Conservation (phyloP, 1,140 invertebrate genomes). For the Heliconius congener region DNA sequence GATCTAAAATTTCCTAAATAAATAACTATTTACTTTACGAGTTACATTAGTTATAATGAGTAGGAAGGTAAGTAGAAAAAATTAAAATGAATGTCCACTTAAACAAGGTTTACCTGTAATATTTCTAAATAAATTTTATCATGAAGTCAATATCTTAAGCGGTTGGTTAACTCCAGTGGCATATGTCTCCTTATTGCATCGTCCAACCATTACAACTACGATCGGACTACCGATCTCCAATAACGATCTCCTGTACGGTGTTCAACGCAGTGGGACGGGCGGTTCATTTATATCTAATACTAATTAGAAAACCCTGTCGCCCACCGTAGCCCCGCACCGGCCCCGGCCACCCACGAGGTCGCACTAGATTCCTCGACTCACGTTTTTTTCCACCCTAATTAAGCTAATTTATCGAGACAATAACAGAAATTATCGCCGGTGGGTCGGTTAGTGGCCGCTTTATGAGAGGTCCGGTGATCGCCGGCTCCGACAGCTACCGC, state of each 20-base stretch:
- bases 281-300: conserved; percentile 19
- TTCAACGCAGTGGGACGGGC: neutral
- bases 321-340: conserved; percentile 26
- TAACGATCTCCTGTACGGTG: conserved; percentile 20
- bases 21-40: no score
- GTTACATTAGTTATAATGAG: no score
- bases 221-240: conserved; percentile 4
- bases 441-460: conserved; percentile 61
- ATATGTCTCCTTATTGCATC: neutral
- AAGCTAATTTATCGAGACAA: conserved; percentile 79
- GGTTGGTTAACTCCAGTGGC: conserved; percentile 5
- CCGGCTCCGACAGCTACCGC: conserved; percentile 69
- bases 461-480: conserved; percentile 74
- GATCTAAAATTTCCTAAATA: no score
- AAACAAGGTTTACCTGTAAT: neutral
- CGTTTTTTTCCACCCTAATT: conserved; percentile 76
- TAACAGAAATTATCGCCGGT: conserved; percentile 71
- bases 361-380: conserved; percentile 65
- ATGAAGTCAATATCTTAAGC: neutral
- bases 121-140: neutral
- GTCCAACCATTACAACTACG: neutral
- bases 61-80: no score
- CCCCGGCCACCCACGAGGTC: conserved; percentile 57
- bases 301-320: conserved; percentile 35
- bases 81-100: neutral